A percentile compares a stretch with the other conserved stretches of the same genome.
Evolutionary conservation across 2,888 invertebrate species (phyloP).

Genomic region (Cryptus armator): DNA sequence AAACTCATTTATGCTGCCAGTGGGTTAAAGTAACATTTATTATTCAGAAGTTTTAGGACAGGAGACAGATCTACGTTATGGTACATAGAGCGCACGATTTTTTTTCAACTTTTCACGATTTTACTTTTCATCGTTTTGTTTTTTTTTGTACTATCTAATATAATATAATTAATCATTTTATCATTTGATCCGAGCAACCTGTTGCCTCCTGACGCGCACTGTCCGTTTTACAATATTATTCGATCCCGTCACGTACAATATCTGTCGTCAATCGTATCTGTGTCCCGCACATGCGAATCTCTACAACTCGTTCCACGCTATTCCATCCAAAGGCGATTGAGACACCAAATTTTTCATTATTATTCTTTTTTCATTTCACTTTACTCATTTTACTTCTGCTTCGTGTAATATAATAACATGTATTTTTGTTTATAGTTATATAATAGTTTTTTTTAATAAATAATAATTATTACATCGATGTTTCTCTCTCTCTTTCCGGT

Average conservation of each 20-base stretch:
- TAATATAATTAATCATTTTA: conserved; percentile 40
- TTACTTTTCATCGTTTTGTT: conserved; percentile 13
- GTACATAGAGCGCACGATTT: conserved; percentile 72
- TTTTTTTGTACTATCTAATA: conserved; percentile 53
- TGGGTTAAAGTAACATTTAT: conserved; percentile 79
- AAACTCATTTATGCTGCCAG: conserved; percentile 53
- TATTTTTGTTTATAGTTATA: conserved; percentile 48
- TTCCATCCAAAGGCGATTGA: neutral
- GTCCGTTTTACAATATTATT: conserved; percentile 27
- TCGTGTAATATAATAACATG: conserved; percentile 55
- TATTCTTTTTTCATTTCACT: conserved; percentile 29
- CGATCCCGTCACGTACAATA: neutral
- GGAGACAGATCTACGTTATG: conserved; percentile 68
- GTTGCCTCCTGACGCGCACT: conserved; percentile 27
- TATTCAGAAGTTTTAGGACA: conserved; percentile 71
- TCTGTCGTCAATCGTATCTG: neutral
- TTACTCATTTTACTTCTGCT: conserved; percentile 11
- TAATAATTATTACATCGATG: conserved; percentile 57
- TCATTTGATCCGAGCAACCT: conserved; percentile 30
- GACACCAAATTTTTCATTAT: conserved; percentile 9
- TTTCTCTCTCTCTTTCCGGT: conserved; percentile 7
- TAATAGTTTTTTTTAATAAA: conserved; percentile 54
- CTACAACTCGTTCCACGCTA: neutral
- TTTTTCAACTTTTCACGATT: conserved; percentile 13
- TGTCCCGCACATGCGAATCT: conserved; percentile 2